These are phyloP conservation scores for Phoxinus phoxinus DNA, from an alignment of 2,113 vertebrate genomes.

Conservation along the genomic window DNA sequence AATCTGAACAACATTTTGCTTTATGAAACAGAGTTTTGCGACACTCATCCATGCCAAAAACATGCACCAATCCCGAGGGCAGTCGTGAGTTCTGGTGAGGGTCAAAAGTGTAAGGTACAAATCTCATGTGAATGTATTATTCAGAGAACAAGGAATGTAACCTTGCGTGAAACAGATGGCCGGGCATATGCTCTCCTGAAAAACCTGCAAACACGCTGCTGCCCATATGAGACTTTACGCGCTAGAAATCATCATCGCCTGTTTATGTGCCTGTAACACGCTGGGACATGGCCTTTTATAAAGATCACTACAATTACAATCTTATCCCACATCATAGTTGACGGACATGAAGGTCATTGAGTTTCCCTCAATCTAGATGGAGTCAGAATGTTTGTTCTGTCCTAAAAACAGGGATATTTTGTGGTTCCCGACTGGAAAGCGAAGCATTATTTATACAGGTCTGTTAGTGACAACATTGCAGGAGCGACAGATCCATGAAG, in stretches of 20 bases:
- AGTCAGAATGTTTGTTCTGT: constrained; percentile 12
- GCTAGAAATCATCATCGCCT: background rate
- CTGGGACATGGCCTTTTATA: constrained; percentile 14
- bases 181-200: constrained; percentile 63
- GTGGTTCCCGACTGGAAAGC: constrained; percentile 69
- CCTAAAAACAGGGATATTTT: constrained; percentile 29
- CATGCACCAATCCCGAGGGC: constrained; percentile 5
- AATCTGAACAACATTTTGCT: constrained; percentile 12
- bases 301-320: constrained; percentile 25
- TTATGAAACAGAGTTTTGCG: background rate
- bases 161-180: constrained; percentile 69
- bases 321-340: background rate
- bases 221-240: background rate
- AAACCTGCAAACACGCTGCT: constrained; percentile 19
- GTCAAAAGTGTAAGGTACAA: constrained; percentile 34
- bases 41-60: constrained; percentile 17
- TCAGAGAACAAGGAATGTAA: constrained; percentile 60
- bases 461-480: constrained; percentile 63
- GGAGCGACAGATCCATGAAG: constrained; percentile 48
- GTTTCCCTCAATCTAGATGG: background rate
- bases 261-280: constrained; percentile 10
- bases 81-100: constrained; percentile 2
- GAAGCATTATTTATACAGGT: constrained; percentile 64
- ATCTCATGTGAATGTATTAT: constrained; percentile 58
- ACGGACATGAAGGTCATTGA: background rate